A percentile compares a stretch with the other conserved stretches of the same genome.
phyloP scores from a whole-genome alignment of 2,888 invertebrate genomes.

The Ctena decussata region DNA sequence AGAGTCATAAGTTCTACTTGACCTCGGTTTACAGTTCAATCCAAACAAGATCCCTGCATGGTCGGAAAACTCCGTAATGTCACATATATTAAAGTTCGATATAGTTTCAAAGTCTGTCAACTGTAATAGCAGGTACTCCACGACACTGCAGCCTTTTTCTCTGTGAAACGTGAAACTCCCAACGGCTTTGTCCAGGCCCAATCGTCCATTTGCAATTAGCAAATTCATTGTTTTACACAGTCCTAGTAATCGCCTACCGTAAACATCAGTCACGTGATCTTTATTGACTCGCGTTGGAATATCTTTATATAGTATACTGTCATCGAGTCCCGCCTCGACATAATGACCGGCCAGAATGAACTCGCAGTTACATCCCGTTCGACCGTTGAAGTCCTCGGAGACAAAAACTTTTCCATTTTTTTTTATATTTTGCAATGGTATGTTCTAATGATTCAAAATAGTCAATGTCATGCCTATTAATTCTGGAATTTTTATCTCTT shows the following conservation, averaged over 20 bases:
- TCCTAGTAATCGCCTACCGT: background rate
- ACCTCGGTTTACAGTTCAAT: background rate
- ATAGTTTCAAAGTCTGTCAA: background rate
- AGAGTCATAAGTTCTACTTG: background rate
- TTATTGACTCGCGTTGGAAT: background rate
- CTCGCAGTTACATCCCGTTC: background rate
- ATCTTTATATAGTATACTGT: too few relatives aligned
- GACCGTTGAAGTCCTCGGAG: background rate
- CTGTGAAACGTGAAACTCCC: background rate
- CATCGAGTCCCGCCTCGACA: too few relatives aligned
- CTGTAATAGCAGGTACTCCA: background rate
- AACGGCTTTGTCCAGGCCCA: background rate
- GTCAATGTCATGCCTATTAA: background rate
- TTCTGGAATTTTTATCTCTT: background rate
- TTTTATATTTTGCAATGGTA: background rate
- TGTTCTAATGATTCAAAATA: background rate
- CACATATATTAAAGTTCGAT: background rate
- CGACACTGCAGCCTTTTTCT: background rate
- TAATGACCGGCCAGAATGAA: background rate
- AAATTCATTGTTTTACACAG: background rate
- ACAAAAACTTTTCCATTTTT: background rate
- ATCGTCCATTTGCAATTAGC: slow-evolving; percentile 10
- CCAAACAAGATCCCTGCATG: background rate
- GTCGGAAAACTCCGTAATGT: background rate
- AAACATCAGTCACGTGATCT: background rate